phyloP scores from a whole-genome alignment of 1,140 invertebrate genomes.

The Apis cerana region DNA sequence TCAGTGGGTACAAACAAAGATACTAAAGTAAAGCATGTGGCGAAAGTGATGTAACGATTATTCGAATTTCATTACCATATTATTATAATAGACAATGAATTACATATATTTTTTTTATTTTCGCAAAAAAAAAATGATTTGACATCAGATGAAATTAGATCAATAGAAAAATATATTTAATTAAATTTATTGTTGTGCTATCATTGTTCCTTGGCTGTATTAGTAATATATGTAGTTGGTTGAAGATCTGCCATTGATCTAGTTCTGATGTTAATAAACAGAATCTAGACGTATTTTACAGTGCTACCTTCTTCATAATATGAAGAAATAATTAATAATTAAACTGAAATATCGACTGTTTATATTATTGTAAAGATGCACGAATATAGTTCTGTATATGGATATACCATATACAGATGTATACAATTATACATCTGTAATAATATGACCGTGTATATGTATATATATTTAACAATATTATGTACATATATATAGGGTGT shows the following conservation, averaged over 20 bases:
- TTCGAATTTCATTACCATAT: no score
- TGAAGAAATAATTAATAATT: slow-evolving; percentile 38
- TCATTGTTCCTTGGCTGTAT: slow-evolving; percentile 45
- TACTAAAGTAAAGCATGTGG: slow-evolving; percentile 9
- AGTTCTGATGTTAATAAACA: slow-evolving; percentile 1
- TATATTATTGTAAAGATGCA: slow-evolving; percentile 71
- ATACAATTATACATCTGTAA: neutral
- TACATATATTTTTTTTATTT: neutral
- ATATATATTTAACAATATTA: slow-evolving; percentile 28
- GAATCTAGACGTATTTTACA: slow-evolving; percentile 48
- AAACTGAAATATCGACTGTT: slow-evolving; percentile 64
- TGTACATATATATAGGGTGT: slow-evolving; percentile 40
- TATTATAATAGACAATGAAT: neutral
- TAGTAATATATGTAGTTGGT: slow-evolving; percentile 21
- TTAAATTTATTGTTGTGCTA: slow-evolving; percentile 33
- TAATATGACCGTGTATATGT: slow-evolving; percentile 29
- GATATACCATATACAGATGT: slow-evolving; percentile 27
- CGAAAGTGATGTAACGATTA: neutral
- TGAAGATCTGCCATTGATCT: slow-evolving; percentile 41
- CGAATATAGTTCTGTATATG: slow-evolving; percentile 60
- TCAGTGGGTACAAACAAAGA: neutral
- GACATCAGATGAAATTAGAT: neutral
- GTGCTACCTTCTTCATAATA: slow-evolving; percentile 48
- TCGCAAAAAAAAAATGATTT: neutral
- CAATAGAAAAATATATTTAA: neutral